phyloP scores from a whole-genome alignment of 2,888 invertebrate genomes.

The Cistogaster globosa region DNA sequence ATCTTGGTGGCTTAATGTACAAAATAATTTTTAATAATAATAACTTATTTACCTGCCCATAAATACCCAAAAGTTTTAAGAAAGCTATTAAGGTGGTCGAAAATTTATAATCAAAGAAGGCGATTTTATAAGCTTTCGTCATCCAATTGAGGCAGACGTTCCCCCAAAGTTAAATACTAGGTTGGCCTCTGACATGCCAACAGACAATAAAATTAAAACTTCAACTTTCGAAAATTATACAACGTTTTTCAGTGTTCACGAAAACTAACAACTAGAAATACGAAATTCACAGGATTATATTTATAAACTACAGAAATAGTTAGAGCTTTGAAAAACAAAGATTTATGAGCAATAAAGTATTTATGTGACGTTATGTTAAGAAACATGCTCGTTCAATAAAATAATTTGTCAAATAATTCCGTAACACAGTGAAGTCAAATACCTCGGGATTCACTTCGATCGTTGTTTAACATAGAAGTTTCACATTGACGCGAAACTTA shows the following conservation, averaged over 20 bases:
- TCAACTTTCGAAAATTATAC: too few relatives aligned
- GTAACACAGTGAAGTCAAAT: background rate
- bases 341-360: background rate
- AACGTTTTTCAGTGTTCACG: background rate
- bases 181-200: too few relatives aligned
- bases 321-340: background rate
- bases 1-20: too few relatives aligned
- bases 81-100: too few relatives aligned
- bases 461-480: background rate
- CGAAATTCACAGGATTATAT: background rate
- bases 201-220: too few relatives aligned
- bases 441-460: background rate
- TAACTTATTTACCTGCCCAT: too few relatives aligned
- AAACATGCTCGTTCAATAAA: background rate
- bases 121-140: too few relatives aligned
- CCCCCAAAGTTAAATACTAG: too few relatives aligned
- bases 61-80: too few relatives aligned
- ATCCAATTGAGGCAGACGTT: too few relatives aligned
- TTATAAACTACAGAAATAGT: background rate
- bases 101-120: too few relatives aligned
- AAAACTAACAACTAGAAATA: background rate
- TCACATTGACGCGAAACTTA: background rate
- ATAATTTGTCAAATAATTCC: background rate
- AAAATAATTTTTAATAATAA: too few relatives aligned
- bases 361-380: background rate